Evolutionary conservation across 2,888 invertebrate species (phyloP).

Genomic region (Neoscelio sp.): DNA sequence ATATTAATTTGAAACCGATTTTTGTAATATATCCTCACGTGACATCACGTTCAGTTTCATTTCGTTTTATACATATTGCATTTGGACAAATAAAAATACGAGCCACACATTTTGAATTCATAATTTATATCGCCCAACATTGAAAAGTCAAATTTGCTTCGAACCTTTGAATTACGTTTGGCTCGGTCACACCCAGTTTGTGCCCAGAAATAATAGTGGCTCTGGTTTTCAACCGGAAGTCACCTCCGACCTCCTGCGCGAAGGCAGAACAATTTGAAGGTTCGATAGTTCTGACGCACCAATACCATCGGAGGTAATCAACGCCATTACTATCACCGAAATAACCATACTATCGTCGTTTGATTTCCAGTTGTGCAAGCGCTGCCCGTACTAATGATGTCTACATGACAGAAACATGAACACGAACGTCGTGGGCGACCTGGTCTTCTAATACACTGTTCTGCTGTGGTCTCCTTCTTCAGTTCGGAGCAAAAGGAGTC

Average conservation of each 20-base stretch:
- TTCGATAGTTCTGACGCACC: constrained; percentile 73
- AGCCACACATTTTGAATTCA: constrained; percentile 59
- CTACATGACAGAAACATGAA: constrained; percentile 78
- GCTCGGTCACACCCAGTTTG: constrained; percentile 78
- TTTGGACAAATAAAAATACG: constrained; percentile 68
- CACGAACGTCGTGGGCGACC: constrained; percentile 80
- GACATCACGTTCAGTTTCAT: too few species aligned
- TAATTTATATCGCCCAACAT: constrained; percentile 62
- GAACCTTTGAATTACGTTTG: constrained; percentile 72
- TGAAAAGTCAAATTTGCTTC: constrained; percentile 64
- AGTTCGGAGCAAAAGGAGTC: constrained; percentile 47
- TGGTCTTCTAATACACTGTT: constrained; percentile 77
- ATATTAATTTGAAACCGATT: too few species aligned
- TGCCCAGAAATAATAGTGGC: constrained; percentile 76
- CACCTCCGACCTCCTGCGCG: constrained; percentile 67
- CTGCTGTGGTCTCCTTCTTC: constrained; percentile 41
- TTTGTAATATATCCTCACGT: too few species aligned
- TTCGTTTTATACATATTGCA: too few species aligned
- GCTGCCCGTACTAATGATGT: constrained; percentile 78
- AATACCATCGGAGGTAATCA: constrained; percentile 60
- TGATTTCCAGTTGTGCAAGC: constrained; percentile 74
- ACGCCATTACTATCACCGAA: constrained; percentile 58
- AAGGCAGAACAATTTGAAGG: constrained; percentile 70
- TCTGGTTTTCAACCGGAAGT: constrained; percentile 75
- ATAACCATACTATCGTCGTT: constrained; percentile 71